phyloP scores from a whole-genome alignment of 2,797 vertebrate species.

The Macropus fuliginosus region DNA sequence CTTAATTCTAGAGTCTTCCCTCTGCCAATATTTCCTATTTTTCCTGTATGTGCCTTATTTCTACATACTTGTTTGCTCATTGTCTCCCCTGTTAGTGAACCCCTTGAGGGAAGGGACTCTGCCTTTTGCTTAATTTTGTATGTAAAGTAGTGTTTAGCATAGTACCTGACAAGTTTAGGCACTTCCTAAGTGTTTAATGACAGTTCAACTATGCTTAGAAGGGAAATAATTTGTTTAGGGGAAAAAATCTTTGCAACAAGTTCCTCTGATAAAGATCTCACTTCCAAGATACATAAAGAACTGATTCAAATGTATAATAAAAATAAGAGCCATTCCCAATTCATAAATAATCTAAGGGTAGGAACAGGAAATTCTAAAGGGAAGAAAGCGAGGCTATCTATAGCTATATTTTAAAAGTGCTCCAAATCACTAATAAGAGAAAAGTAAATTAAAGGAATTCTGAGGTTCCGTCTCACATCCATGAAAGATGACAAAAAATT shows the following conservation, averaged over 20 bases:
- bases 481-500: background rate
- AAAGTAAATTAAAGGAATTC: background rate
- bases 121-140: background rate
- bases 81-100: background rate
- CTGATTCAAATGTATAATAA: background rate
- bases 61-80: background rate
- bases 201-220: background rate
- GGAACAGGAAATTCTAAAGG: background rate
- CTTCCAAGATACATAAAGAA: background rate
- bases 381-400: background rate
- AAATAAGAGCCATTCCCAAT: background rate
- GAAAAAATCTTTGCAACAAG: background rate
- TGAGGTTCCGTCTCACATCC: background rate
- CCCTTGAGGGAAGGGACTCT: background rate
- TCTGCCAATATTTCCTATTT: background rate
- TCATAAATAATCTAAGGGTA: background rate
- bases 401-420: background rate
- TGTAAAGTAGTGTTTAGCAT: background rate
- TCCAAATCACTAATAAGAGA: background rate
- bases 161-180: background rate
- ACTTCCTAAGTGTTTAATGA: background rate
- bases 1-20: background rate
- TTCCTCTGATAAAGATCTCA: background rate
- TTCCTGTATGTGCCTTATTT: background rate
- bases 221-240: background rate